phyloP scores from a whole-genome alignment of 1,140 invertebrate genomes.

The Penaeus indicus region DNA sequence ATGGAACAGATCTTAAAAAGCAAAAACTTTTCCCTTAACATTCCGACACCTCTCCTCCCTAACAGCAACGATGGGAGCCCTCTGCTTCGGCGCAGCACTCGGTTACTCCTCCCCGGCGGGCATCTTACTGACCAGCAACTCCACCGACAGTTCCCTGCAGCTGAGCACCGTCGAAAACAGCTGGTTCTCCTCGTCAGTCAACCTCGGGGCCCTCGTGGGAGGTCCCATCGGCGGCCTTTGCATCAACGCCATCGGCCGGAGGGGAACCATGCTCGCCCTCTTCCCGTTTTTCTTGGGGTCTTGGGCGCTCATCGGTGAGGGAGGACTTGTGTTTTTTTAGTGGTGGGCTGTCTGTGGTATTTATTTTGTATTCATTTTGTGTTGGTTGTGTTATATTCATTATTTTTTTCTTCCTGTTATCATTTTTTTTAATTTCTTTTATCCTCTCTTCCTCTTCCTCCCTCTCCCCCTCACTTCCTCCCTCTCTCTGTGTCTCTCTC shows the following conservation, averaged over 20 bases:
- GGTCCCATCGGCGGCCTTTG: constrained; percentile 80
- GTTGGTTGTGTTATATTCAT: too few relatives aligned
- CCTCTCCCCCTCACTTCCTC: too few relatives aligned
- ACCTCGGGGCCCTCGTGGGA: constrained; percentile 75
- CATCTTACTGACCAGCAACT: constrained; percentile 7
- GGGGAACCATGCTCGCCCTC: constrained; percentile 79
- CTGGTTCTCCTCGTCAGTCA: constrained; percentile 53
- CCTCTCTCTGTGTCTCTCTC: too few relatives aligned
- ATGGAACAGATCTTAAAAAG: too few relatives aligned
- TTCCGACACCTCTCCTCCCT: too few relatives aligned
- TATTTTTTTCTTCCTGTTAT: too few relatives aligned
- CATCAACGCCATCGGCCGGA: constrained; percentile 76
- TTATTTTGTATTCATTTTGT: neutral
- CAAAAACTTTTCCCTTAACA: too few relatives aligned
- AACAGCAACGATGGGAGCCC: constrained; percentile 39
- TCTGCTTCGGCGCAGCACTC: constrained; percentile 21
- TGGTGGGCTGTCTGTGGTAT: too few relatives aligned
- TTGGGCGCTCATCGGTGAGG: constrained; percentile 79
- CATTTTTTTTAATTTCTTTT: too few relatives aligned
- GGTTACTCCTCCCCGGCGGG: constrained; percentile 46
- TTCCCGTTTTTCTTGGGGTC: constrained; percentile 81
- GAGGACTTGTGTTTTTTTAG: neutral
- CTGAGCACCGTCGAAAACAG: constrained; percentile 21
- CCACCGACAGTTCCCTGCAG: neutral
- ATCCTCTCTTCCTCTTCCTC: too few relatives aligned